Conservation (phyloP, 2,888 invertebrate species). For the Holacanthella duospinosa region DNA sequence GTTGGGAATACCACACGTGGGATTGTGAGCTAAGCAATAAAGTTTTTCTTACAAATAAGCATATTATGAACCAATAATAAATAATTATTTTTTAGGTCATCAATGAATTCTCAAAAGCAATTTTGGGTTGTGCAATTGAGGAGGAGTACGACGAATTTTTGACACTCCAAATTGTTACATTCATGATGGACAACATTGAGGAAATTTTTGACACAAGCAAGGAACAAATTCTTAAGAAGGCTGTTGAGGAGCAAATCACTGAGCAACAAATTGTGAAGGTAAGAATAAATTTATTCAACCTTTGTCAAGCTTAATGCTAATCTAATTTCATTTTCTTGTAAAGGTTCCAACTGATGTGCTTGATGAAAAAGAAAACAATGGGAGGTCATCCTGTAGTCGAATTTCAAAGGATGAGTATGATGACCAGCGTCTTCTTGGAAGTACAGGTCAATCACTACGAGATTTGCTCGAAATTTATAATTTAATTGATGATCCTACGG, state of each 20-base stretch:
- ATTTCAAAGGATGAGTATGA: conserved; percentile 34
- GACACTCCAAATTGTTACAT: conserved; percentile 30
- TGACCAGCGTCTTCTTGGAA: conserved; percentile 25
- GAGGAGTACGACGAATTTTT: conserved; percentile 31
- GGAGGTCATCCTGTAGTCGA: conserved; percentile 25
- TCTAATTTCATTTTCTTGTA: background rate
- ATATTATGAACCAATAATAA: conserved; percentile 1
- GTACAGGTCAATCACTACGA: conserved; percentile 28
- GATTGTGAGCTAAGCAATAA: conserved; percentile 23
- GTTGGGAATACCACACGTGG: conserved; percentile 28
- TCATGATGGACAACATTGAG: conserved; percentile 32
- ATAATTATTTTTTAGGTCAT: conserved; percentile 21
- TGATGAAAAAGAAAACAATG: conserved; percentile 26
- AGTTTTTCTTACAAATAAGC: background rate
- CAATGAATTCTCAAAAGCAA: conserved; percentile 29
- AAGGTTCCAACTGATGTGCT: conserved; percentile 7
- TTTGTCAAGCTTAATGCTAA: background rate
- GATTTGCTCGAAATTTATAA: conserved; percentile 23
- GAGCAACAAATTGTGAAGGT: conserved; percentile 32
- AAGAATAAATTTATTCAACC: background rate
- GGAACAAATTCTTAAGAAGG: conserved; percentile 17
- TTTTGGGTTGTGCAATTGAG: conserved; percentile 20
- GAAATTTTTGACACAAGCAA: conserved; percentile 28
- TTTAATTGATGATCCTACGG: conserved; percentile 19
- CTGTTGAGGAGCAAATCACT: conserved; percentile 23